Base-by-base conservation (phyloP, 1,140 invertebrate genomes). In the Drosophila aff. region DNA sequence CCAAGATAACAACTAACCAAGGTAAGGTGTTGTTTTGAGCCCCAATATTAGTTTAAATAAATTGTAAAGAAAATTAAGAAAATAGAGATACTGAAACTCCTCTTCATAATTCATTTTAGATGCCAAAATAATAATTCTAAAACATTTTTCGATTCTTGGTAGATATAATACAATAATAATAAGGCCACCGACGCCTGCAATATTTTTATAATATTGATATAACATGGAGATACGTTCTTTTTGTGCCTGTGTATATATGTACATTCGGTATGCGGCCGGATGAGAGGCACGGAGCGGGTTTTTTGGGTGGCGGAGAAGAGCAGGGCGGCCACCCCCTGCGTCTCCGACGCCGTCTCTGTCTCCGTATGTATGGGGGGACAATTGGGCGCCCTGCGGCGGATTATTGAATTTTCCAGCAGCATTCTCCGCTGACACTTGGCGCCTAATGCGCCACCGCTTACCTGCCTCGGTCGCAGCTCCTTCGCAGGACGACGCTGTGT, bases 331-430 rank as follows among this genome's bases (percentile, higher is more conserved):
- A 40, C 44, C 18, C 4, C 21, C 52, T 38, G 21, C 21, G 28
- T 40, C 43, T 6, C 44, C 44, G 44, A 23, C 43, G n/a, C 43
- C 43, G 40, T 41, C 44, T 46, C 44, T 5, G 13, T 55, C 36
- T 57, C 63, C 31, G 69, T 41, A 33, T 38, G 36, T 49, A 67
- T 53, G 57, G 60, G 62, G 62, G 46, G 44, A 58, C 65, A 65
- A 78, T 73, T 68, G 76, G 58, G 83, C 68, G 84, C 84, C 74
- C 85, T 71, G 44, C 80, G 85, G 81, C 85, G 84, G 81, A 89
- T 89, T 89, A 89, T 89, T 89, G 84, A 89, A 89, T 89, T 89
- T 89, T 89, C 84, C 84, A 89, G 83, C 85, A 81, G 83, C 85
- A 81, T 90, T 78, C 71, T 84, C 73, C 75, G 77, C 74, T 83